These are phyloP conservation scores for Aselliscus stoliczkanus DNA, from an alignment of 2,797 vertebrate genomes.

Conservation along the genomic window DNA sequence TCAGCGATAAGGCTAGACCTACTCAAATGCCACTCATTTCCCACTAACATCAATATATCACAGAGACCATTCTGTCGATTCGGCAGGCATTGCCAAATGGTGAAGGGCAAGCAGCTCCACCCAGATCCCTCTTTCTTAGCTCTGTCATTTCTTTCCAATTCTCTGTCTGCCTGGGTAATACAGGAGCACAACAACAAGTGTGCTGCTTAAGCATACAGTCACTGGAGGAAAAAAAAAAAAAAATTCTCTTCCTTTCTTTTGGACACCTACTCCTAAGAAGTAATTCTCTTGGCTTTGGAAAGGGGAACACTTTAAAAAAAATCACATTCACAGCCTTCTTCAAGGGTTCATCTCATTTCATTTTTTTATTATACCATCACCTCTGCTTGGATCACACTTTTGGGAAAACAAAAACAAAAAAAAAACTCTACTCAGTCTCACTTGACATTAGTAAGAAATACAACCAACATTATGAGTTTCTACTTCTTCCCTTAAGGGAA, in stretches of 20 bases:
- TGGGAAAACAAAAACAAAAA: neutral
- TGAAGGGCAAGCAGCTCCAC: neutral
- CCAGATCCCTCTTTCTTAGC: neutral
- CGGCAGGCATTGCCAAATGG: neutral
- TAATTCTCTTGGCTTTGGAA: neutral
- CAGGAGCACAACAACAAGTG: neutral
- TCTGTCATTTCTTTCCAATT: neutral
- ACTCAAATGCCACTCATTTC: neutral
- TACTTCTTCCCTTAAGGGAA: neutral
- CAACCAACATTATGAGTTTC: neutral
- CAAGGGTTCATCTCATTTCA: neutral
- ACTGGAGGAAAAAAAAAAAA: neutral
- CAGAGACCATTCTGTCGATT: neutral
- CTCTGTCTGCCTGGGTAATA: neutral
- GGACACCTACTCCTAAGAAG: neutral
- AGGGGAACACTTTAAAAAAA: neutral
- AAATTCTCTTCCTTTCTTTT: neutral
- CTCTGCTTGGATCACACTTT: neutral
- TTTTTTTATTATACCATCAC: neutral
- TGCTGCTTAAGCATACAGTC: neutral
- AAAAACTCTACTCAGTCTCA: neutral
- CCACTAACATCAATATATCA: neutral
- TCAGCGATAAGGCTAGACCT: neutral
- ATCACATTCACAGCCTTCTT: neutral
- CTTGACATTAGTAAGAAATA: neutral